phyloP scores from a whole-genome alignment of 2,888 invertebrate genomes.

The Poecilobothrus nobilitatus region DNA sequence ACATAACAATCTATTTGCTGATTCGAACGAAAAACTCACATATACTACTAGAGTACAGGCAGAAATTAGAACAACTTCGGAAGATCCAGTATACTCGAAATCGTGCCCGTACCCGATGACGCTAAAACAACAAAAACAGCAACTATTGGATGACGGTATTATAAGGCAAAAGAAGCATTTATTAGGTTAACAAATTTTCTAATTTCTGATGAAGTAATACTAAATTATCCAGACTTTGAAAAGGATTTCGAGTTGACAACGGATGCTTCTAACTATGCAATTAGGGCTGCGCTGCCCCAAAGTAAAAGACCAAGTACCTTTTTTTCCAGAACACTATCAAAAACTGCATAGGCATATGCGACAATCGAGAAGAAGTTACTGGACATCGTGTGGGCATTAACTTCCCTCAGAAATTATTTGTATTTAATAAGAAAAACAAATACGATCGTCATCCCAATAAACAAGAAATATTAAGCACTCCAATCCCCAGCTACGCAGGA shows the following conservation, averaged over 20 bases:
- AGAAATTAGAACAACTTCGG: conserved; percentile 22
- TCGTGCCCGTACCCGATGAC: background rate
- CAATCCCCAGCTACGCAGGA: too few species aligned
- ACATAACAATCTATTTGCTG: too few species aligned
- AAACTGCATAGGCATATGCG: conserved; percentile 6
- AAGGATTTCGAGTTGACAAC: conserved; percentile 17
- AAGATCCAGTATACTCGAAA: conserved; percentile 12
- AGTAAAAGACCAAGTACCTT: conserved; percentile 12
- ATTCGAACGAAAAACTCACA: too few species aligned
- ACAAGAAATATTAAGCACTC: too few species aligned
- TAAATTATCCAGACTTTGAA: conserved; percentile 11
- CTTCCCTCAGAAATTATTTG: conserved; percentile 15
- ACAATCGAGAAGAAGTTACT: conserved; percentile 14
- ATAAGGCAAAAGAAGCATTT: conserved; percentile 12
- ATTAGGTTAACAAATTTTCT: conserved; percentile 13
- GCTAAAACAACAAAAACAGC: conserved; percentile 20
- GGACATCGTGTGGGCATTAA: conserved; percentile 14
- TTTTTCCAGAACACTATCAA: conserved; percentile 12
- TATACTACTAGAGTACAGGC: too few species aligned
- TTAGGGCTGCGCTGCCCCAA: conserved; percentile 13
- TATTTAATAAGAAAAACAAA: conserved; percentile 11
- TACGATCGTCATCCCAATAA: conserved; percentile 20
- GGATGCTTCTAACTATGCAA: conserved; percentile 15
- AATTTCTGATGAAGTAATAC: conserved; percentile 12
- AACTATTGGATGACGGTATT: conserved; percentile 2